These are phyloP conservation scores for Calliscelio sp. DNA, from an alignment of 2,888 invertebrate species.

Conservation along the genomic window DNA sequence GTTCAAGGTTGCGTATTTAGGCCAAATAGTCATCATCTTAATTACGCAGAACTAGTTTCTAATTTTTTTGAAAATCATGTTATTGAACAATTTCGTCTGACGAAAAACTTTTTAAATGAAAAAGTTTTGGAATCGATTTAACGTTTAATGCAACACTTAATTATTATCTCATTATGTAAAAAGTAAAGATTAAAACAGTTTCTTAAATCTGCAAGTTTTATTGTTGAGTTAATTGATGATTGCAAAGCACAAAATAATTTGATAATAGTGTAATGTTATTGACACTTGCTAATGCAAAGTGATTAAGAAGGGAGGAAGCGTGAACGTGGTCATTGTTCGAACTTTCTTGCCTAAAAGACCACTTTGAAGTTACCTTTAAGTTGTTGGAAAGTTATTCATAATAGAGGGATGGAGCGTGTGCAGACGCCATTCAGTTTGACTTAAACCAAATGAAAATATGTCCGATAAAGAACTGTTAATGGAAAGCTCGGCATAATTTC, in stretches of 20 bases:
- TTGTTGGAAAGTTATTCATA: conserved; percentile 46
- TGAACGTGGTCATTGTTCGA: conserved; percentile 52
- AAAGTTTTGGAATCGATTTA: too few relatives aligned
- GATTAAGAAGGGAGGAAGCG: conserved; percentile 27
- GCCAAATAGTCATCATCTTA: too few relatives aligned
- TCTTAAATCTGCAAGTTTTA: too few relatives aligned
- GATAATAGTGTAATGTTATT: conserved; percentile 34
- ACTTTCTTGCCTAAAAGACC: conserved; percentile 38
- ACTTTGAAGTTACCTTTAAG: conserved; percentile 47
- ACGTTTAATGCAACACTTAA: too few relatives aligned
- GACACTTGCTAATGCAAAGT: conserved; percentile 28
- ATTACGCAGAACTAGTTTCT: too few relatives aligned
- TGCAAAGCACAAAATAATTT: neutral
- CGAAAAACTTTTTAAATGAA: too few relatives aligned
- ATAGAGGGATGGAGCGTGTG: conserved; percentile 8
- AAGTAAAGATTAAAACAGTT: too few relatives aligned
- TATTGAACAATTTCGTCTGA: too few relatives aligned
- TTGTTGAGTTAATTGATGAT: neutral
- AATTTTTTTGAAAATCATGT: too few relatives aligned
- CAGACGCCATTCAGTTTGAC: conserved; percentile 23
- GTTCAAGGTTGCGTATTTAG: too few relatives aligned
- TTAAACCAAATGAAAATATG: conserved; percentile 12
- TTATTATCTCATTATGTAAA: too few relatives aligned
- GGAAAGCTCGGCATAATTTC: conserved; percentile 21
- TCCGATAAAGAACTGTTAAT: conserved; percentile 31